Evolutionary conservation across 2,888 invertebrate genomes (phyloP), one percentile per base, ranked within the genome.

Genomic region (Andrena haemorrhoa): DNA sequence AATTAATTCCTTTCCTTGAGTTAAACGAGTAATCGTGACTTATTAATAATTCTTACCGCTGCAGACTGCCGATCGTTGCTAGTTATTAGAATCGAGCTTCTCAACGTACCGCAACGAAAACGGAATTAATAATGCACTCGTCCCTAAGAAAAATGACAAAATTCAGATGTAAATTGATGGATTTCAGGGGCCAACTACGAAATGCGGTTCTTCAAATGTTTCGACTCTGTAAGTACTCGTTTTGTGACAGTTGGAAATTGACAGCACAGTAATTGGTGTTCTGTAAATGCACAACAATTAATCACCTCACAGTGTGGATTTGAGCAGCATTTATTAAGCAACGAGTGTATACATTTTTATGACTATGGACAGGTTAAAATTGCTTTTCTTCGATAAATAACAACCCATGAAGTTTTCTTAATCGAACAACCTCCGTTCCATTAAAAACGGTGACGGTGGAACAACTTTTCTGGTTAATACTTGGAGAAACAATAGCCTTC

Each of bases 131-230:
- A 41, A 41, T 16, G 41, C 1, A 16, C 41, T 41, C 41, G 16
- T 16, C 41, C 41, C 41, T 29, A 58, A n/a, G 23, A 5, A 7
- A 58, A 53, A 26, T 2, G 16, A 71, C 49, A 47, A 26, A 71
- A 85, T 72, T 87, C 61, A 85, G 87, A 72, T 84, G 47, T 87
- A 58, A 77, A 84, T 87, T 86, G 72, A 81, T 77, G 60, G 61
- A 87, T 87, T 87, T 87, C 84, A 87, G 88, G 88, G 73, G 58
- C 64, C 68, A 65, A 12, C 76, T 68, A 70, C 60, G 73, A 72
- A 81, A 88, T 88, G 86, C 81, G 84, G 86, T 83, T 88, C 86
- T 81, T 87, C 88, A 86, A 81, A 81, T 88, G 86, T 86, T 88
- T 81, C 75, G 53, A 29, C 66, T 69, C 83, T 69, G 86, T 86